Evolutionary conservation across 2,113 vertebrate genomes (phyloP), one percentile per base, ranked within the genome.

Genomic region (Paracanthobrama guichenoti): DNA sequence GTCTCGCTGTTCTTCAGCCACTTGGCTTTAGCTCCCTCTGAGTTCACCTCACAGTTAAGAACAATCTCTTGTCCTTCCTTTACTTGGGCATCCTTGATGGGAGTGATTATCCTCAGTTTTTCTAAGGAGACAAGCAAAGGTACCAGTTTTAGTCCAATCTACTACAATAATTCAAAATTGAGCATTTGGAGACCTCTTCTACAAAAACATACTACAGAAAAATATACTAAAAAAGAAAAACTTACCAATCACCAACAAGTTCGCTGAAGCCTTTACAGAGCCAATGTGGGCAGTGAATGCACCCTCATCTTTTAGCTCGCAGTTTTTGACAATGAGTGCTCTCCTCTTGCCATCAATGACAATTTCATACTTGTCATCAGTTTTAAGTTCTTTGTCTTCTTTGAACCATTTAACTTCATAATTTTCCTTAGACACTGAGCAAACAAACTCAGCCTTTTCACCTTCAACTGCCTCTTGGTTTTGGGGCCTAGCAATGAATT

Each of bases 41-140:
- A 93, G 90, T 99, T 99, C 24, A 96, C 96, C 94, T 99, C 98
- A 76, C 98, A 99, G 93, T 98, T 96, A 84, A 99, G 98, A 78
- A 97, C 91, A 26, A 95, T 94, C 92, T 99, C 98, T 87, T 95
- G 91, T 90, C 96, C 96, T 85, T 98, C 98, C 87, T 93, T 97
- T 87, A 95, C 95, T 72, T 94, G 92, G 3, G 95, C 94, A 90
- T 99, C 96, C 85, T 95, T 97, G 66, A 99, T 93, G 1, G 97
- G 97, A 64, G 97, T 97, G 89, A 99, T 85, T 81, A 99, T 96
- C 87, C 93, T 96, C 86, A 99, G 95, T 95, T 97, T 98, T 93
- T 99, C 98, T 99, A 93, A 77, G 92, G 90, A 24, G 31, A 90
- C 28, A 88, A 86, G 72, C 14, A 46, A 86, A 55, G 24, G 64